A percentile compares a stretch with the other conserved stretches of the same genome.
These are phyloP conservation scores for Agonopterix heracliana DNA, from an alignment of 2,888 invertebrate genomes.

Conservation along the genomic window DNA sequence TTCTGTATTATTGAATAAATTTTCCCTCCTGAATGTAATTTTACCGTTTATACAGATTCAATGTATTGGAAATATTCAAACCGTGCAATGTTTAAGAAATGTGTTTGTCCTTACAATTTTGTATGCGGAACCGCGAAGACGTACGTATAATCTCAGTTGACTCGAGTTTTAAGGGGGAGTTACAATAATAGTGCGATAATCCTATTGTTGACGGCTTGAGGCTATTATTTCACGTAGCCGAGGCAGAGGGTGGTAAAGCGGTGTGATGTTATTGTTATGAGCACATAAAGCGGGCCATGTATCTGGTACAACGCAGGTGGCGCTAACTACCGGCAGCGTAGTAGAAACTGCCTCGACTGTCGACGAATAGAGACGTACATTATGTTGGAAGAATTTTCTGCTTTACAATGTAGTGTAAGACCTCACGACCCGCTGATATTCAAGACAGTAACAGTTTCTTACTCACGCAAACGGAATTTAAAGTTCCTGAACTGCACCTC, in stretches of 20 bases:
- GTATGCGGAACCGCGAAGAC: constrained; percentile 4
- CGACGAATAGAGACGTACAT: constrained; percentile 15
- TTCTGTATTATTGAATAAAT: constrained; percentile 67
- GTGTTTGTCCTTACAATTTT: constrained; percentile 25
- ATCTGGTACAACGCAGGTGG: constrained; percentile 41
- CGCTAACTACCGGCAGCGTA: constrained; percentile 39
- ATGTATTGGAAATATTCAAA: constrained; percentile 52
- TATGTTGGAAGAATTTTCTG: not conserved
- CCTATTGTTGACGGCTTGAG: constrained; percentile 23
- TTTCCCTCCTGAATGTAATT: constrained; percentile 46
- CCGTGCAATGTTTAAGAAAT: constrained; percentile 24
- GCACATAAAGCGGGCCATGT: constrained; percentile 38
- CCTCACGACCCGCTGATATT: constrained; percentile 31
- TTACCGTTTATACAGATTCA: constrained; percentile 42
- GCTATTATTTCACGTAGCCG: constrained; percentile 23
- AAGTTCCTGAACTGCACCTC: constrained; percentile 6
- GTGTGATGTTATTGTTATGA: constrained; percentile 44
- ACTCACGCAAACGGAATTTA: constrained; percentile 21
- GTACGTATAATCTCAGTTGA: constrained; percentile 14
- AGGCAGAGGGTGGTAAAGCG: constrained; percentile 27
- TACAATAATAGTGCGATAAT: constrained; percentile 23
- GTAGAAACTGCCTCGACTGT: constrained; percentile 34
- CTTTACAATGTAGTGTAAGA: not conserved
- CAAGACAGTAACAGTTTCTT: constrained; percentile 26
- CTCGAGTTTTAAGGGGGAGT: constrained; percentile 24